phyloP scores from a whole-genome alignment of 1,140 invertebrate genomes.

The Cheumatopsyche charites region DNA sequence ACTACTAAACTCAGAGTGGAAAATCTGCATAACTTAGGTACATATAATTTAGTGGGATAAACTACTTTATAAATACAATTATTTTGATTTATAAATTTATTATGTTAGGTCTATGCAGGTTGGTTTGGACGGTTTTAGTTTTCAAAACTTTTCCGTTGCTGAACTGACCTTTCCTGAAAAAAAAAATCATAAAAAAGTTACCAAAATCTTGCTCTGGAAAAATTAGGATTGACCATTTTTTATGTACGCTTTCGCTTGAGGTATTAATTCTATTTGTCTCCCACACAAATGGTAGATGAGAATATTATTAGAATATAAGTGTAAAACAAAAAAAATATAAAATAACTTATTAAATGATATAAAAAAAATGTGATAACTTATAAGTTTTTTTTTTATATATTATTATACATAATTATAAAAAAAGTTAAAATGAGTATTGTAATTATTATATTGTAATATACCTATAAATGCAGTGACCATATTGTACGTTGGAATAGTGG shows the following conservation, averaged over 20 bases:
- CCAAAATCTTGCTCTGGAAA: slow-evolving; percentile 14
- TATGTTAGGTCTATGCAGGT: too few species aligned
- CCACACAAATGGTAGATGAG: not conserved
- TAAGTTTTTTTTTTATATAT: slow-evolving; percentile 35
- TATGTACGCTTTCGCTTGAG: slow-evolving; percentile 26
- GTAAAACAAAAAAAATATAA: slow-evolving; percentile 28
- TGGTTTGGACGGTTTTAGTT: too few species aligned
- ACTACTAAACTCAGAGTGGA: too few species aligned
- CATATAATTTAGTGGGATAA: slow-evolving; percentile 21
- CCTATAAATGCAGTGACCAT: too few species aligned
- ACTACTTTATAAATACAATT: slow-evolving; percentile 12
- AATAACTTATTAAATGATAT: slow-evolving; percentile 40
- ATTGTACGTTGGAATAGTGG: too few species aligned
- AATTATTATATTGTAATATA: too few species aligned
- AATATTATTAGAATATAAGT: slow-evolving; percentile 13
- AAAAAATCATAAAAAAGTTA: slow-evolving; percentile 30
- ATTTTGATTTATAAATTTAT: not conserved
- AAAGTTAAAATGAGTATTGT: slow-evolving; percentile 1
- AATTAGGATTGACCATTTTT: not conserved
- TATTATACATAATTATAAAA: not conserved
- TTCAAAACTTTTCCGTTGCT: too few species aligned
- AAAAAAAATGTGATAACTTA: slow-evolving; percentile 37
- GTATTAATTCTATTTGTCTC: slow-evolving; percentile 20
- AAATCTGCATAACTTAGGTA: too few species aligned
- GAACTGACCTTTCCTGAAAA: too few species aligned